phyloP scores from a whole-genome alignment of 1,140 invertebrate genomes.

The Drosophila triauraria region DNA sequence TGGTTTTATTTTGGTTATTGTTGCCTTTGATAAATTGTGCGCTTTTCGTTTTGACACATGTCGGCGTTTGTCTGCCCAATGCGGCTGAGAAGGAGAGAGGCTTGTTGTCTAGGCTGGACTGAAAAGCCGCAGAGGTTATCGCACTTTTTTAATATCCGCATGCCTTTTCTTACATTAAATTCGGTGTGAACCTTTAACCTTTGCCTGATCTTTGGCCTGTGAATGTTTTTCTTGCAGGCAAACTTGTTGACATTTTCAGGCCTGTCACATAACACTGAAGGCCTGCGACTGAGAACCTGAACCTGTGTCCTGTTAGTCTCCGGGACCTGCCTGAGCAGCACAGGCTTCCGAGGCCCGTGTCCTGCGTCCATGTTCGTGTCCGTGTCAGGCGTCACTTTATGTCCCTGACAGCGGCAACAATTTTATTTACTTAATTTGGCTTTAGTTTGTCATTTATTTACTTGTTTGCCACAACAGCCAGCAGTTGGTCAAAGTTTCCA shows the following conservation, averaged over 20 bases:
- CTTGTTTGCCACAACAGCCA: constrained; percentile 73
- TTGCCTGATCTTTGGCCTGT: constrained; percentile 33
- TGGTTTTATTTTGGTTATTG: constrained; percentile 57
- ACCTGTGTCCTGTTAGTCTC: constrained; percentile 38
- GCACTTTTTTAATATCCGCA: constrained; percentile 32
- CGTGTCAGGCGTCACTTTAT: constrained; percentile 78
- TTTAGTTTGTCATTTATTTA: constrained; percentile 84
- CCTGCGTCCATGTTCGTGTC: constrained; percentile 48
- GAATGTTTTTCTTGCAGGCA: constrained; percentile 28
- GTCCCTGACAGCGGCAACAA: constrained; percentile 78
- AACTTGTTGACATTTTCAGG: constrained; percentile 63
- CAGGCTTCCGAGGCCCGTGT: constrained; percentile 15
- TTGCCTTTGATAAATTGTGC: constrained; percentile 80
- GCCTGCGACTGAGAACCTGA: constrained; percentile 27
- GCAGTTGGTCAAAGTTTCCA: constrained; percentile 36
- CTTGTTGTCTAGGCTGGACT: constrained; percentile 51
- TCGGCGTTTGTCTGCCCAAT: constrained; percentile 76
- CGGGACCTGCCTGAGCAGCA: constrained; percentile 39
- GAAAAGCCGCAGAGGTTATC: constrained; percentile 49
- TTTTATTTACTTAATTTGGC: constrained; percentile 84
- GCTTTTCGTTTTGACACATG: constrained; percentile 77
- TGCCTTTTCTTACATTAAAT: constrained; percentile 21
- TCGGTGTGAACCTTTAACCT: constrained; percentile 24
- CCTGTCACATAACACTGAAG: constrained; percentile 49
- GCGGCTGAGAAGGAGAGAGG: constrained; percentile 15